Base-by-base conservation (phyloP, 2,888 invertebrate species). In the Heliconius cydno region DNA sequence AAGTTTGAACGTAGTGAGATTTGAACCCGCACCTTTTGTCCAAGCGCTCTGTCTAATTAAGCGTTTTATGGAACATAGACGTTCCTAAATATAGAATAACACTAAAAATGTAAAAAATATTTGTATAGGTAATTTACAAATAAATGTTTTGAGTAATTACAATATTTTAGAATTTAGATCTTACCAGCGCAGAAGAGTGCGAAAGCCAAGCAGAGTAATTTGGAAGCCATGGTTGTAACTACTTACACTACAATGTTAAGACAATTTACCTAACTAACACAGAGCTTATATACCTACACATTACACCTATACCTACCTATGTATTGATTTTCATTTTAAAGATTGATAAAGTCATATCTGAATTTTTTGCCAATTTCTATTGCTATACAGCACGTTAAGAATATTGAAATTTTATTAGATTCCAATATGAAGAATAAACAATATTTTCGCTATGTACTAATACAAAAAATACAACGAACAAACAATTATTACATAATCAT, bases 151-250 rank as follows among this genome's bases (percentile, higher is more conserved):
- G 25, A 25, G 10, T 13, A n/a, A 46, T 13, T 3, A 13, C 30
- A 57, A 30, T 15, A 9, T 57, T 7, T 34, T 13, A 72, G 30
- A 72, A 25, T 12, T 72, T 30, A 63, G 0, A 38, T 83, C 87
- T 87, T 75, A 90, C 90, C 91, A 84, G 86, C 87, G 80, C 86
- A 89, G 68, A 88, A 73, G 15, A 88, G 79, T 0, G 84, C 85
- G 9, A 87, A 72, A 28, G 82, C 84, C 73, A 87, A 78, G 28
- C 81, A 82, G 57, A 85, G 52, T 22, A 81, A 67, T 80, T 85
- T 84, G 66, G 79, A 78, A 65, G 84, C 85, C 88, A 88, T 85
- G 77, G 38, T 78, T 65, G 28, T 65, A 63, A 28, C 19, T 66
- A 30, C n/a, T 60, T 52, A 28, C 60, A 46, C 71, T 63, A 76